These are phyloP conservation scores for Gobio occitaniae DNA, from an alignment of 2,797 vertebrate species.

Conservation along the genomic window DNA sequence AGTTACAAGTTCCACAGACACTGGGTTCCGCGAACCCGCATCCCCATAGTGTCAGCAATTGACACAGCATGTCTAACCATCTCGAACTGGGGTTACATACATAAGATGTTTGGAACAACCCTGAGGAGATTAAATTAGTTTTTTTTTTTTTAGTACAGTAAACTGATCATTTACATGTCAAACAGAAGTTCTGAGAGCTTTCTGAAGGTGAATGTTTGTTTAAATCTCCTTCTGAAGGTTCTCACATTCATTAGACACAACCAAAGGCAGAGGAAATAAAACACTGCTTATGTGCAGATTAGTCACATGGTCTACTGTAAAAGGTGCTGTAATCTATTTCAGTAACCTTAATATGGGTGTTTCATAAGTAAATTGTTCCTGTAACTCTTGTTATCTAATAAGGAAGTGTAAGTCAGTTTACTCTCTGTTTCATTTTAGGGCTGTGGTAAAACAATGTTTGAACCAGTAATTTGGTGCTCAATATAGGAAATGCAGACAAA, in stretches of 20 bases:
- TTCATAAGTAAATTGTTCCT: constrained; percentile 18
- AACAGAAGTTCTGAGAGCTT: neutral
- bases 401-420: neutral
- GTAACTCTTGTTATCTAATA: constrained; percentile 3
- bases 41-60: neutral
- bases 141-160: neutral
- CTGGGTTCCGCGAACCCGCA: neutral
- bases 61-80: neutral
- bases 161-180: neutral
- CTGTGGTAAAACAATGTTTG: neutral
- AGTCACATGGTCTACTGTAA: neutral
- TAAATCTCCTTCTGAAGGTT: neutral
- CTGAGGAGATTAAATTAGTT: neutral
- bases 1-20: neutral
- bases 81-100: neutral
- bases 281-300: neutral
- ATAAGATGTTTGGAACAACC: neutral
- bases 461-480: neutral
- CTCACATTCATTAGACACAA: neutral
- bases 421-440: neutral
- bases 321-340: neutral
- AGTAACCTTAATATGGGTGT: constrained; percentile 1
- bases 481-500: neutral
- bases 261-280: neutral
- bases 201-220: neutral